A percentile compares a stretch with the other conserved stretches of the same genome.
Evolutionary conservation across 2,113 vertebrate genomes (phyloP).

Genomic region (Sinocyclocheilus maitianheensis): DNA sequence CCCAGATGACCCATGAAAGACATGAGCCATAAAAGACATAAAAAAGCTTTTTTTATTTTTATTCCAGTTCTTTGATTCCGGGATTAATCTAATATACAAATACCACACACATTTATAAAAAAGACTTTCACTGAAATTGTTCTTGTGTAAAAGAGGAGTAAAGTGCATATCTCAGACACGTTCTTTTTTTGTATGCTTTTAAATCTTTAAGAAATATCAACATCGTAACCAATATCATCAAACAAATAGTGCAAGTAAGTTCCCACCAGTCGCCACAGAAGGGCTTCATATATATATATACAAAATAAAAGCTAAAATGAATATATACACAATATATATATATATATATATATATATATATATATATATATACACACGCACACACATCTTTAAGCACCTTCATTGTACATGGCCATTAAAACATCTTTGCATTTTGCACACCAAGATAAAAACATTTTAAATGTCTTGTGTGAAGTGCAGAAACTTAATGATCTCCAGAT

Average conservation of each 20-base stretch:
- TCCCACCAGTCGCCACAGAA: constrained; percentile 38
- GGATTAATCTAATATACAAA: constrained; percentile 49
- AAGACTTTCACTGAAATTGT: constrained; percentile 40
- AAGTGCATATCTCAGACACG: constrained; percentile 55
- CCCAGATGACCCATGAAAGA: not conserved
- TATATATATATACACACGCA: not conserved
- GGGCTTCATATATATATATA: constrained; percentile 27
- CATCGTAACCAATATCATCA: constrained; percentile 25
- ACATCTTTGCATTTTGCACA: constrained; percentile 32
- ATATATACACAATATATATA: no score
- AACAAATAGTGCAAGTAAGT: constrained; percentile 61
- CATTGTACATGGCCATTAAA: constrained; percentile 25
- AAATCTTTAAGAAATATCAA: not conserved
- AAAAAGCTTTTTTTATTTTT: constrained; percentile 32
- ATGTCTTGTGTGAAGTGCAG: not conserved
- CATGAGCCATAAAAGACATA: not conserved
- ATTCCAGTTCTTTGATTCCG: constrained; percentile 41
- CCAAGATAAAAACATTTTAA: constrained; percentile 14
- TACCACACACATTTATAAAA: constrained; percentile 48
- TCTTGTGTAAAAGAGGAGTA: constrained; percentile 43
- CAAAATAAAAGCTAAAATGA: no score
- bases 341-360: constrained; percentile 5
- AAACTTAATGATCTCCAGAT: not conserved
- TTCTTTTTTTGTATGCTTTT: not conserved
- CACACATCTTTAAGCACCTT: constrained; percentile 26